These are phyloP conservation scores for Zeus faber DNA, from an alignment of 2,113 vertebrate species.

Conservation along the genomic window DNA sequence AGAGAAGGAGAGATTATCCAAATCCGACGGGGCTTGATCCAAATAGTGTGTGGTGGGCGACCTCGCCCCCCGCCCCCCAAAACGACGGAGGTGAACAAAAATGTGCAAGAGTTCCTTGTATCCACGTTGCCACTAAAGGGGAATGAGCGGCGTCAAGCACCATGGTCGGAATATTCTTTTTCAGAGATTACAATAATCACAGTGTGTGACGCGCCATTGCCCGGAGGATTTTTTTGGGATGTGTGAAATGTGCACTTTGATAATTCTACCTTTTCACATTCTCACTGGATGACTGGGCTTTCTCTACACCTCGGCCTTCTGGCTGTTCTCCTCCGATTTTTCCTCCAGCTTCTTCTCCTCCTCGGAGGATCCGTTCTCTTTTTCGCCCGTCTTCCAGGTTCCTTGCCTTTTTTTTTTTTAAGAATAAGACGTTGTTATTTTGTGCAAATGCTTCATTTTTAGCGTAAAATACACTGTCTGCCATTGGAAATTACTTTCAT, in stretches of 20 bases:
- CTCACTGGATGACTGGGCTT: conserved; percentile 34
- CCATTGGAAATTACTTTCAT: no score
- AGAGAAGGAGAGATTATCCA: conserved; percentile 23
- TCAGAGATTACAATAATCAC: no score
- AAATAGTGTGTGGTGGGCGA: conserved; percentile 48
- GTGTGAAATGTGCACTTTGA: no score
- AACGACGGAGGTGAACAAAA: conserved; percentile 57
- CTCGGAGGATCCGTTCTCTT: conserved; percentile 74
- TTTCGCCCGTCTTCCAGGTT: conserved; percentile 88
- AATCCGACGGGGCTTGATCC: conserved; percentile 62
- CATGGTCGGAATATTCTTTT: no score
- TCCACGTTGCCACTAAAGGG: conserved; percentile 49
- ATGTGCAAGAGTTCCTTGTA: conserved; percentile 68
- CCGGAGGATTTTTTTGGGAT: no score
- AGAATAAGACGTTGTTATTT: not conserved
- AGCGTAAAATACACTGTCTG: not conserved
- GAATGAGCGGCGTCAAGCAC: no score
- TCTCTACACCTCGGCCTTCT: conserved; percentile 91
- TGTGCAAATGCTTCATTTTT: not conserved
- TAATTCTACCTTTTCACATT: conserved; percentile 60
- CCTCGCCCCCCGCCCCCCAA: no score
- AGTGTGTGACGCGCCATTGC: no score
- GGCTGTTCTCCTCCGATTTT: conserved; percentile 93
- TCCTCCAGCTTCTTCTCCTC: conserved; percentile 88
- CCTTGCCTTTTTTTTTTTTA: conserved; percentile 62